Evolutionary conservation across 2,113 vertebrate species (phyloP).

Genomic region (Cinclus mexicanus): DNA sequence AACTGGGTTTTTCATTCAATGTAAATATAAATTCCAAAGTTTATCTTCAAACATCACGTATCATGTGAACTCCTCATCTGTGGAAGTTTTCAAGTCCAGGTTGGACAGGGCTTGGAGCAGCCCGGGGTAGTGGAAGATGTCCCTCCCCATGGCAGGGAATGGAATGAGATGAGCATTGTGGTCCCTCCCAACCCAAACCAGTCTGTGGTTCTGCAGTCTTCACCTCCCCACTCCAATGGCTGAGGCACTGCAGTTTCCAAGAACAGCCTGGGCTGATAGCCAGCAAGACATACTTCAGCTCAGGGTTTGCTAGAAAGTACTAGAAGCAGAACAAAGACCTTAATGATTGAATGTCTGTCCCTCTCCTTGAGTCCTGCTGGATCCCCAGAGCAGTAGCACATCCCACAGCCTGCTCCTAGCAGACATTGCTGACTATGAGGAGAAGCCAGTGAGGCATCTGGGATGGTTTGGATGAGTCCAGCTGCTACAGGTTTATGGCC

Average conservation of each 20-base stretch:
- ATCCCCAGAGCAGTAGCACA: neutral
- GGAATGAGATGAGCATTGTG: neutral
- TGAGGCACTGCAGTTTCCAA: neutral
- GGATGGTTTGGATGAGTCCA: fast-evolving
- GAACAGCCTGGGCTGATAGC: neutral
- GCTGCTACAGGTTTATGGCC: neutral
- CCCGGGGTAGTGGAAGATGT: neutral
- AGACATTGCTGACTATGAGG: fast-evolving
- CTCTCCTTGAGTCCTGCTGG: neutral
- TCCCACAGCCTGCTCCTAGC: fast-evolving
- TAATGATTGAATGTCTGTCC: fast-evolving
- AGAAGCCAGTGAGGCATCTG: neutral
- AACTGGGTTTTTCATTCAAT: neutral
- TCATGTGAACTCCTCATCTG: neutral
- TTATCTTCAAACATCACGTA: neutral
- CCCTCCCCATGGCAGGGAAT: neutral
- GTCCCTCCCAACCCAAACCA: neutral
- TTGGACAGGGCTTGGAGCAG: neutral
- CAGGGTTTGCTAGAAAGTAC: neutral
- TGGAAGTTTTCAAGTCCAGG: neutral
- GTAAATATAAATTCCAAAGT: neutral
- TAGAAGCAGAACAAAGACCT: neutral
- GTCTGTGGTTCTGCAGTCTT: neutral
- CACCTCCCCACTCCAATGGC: fast-evolving
- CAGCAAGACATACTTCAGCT: neutral